Base-by-base conservation (phyloP, 2,113 vertebrate genomes). In the Lepus europaeus region DNA sequence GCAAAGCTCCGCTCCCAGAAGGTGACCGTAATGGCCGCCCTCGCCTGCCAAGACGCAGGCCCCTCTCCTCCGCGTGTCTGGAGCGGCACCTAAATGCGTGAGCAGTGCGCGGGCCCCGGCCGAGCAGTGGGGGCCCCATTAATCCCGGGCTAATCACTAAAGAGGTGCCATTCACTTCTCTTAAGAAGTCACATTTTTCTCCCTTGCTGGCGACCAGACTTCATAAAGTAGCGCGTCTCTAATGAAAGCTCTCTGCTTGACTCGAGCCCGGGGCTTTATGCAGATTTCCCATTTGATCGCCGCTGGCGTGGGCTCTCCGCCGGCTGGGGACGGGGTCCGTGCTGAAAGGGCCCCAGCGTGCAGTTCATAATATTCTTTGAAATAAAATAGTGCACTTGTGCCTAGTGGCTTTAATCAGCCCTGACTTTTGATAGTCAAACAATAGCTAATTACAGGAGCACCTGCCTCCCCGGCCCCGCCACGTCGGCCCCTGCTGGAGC, bases 381-480 rank as follows among this genome's bases (percentile, higher is more conserved):
- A 99, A 99, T 99, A 98, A 98, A 99, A 99, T 99, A 99, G 99
- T 98, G 99, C 99, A 98, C 98, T 99, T 98, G 99, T 99, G 98
- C 99, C 99, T 99, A 98, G 98, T 98, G 98, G 99, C 99, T 99
- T 99, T 99, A 99, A 99, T 99, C 99, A 99, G 99, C 99, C 99
- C 99, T 99, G 99, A 99, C 99, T 99, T 99, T 99, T 99, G 99
- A 99, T 99, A 99, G 99, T 99, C 99, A 99, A 99, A 99, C 99
- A 99, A 99, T 99, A 99, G 99, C 99, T 99, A 99, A 99, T 99
- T 99, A 99, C 99, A 99, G 99, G 99, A 99, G 99, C 99, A 99
- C 99, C 99, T 99, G 99, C 99, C 99, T 99, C 98, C 99, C 97
- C 98, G 99, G 99, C 99, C 98, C 98, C 98, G 99, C 98, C 99